Base-by-base conservation (phyloP, 2,797 vertebrate genomes). In the Spondyliosoma cantharus region DNA sequence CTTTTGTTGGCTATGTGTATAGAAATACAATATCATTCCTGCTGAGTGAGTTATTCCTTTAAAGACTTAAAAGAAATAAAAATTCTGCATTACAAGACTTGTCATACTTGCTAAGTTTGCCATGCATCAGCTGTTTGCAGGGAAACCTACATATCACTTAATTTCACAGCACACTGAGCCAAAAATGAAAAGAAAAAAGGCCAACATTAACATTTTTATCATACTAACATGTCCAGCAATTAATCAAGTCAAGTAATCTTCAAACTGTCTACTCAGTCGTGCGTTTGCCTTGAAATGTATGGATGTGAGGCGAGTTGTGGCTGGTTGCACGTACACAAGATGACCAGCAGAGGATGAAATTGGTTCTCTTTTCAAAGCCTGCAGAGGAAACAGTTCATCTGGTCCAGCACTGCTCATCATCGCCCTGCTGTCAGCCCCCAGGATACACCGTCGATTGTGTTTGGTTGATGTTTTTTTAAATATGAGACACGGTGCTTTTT, bases 331-430 rank as follows among this genome's bases (percentile, higher is more conserved):
- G 70, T 72, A 72, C 90, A 78, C 14, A 52, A n/a, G 3, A 50
- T 24, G 62, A 13, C 90, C 91, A 91, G 61, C 22, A 93, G 93
- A 92, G 84, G 83, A 9, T 20, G 75, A 43, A 25, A 68, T 86
- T 86, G 88, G 1, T 74, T 75, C 67, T 79, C 63, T 81, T 87
- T 82, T 81, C 16, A 42, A 50, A 8, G 27, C 1, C 43, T 62
- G 60, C 5, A 57, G 37, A 54, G 13, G 56, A 24, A 59, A 17
- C 16, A 0, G 14, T 20, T 22, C 13, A 16, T 52, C 0, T 15
- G 32, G 12, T 70, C n/a, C 14, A 32, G 22, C 1, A 25, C 9
- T 5, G 2, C 7, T 27, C 17, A 50, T 54, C 17, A 32, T 2
- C 5, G 29, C 54, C 19, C 43, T 61, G 69, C 32, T 46, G 43